Evolutionary conservation across 1,140 invertebrate genomes (phyloP), one percentile per base, ranked within the genome.

Genomic region (Lepidostoma basale): DNA sequence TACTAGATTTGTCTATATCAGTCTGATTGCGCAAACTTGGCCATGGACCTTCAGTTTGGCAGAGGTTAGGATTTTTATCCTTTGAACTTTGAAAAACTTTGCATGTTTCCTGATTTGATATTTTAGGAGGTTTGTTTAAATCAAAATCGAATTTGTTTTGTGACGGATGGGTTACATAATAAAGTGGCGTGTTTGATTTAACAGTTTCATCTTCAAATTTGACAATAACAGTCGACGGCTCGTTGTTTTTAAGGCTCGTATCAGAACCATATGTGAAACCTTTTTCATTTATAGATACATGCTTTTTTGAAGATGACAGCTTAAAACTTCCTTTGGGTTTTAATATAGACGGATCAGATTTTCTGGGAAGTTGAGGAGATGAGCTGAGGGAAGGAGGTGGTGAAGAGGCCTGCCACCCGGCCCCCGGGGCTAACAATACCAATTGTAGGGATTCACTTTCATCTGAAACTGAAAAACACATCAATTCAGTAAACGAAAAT

Each of bases 391-490:
- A 74, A 26, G 69, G 71, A 44, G 70, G 67, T 9, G 70, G 70
- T 26, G 67, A 66, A 9, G 62, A 62, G 1, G 70, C 40, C 40
- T 72, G 67, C 70, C 70, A 72, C 9, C 56, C 67, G 9, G 44
- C 56, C 12, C 62, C 60, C 3, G 70, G 70, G 12, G 70, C 67
- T 25, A 72, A 36, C 25, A 72, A 49, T 9, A 70, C 63, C 72
- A 78, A 52, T 59, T 74, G 76, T 67, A 77, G 52, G 22, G 72
- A 65, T 40, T 69, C 67, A 65, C 74, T 77, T 70, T 78, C 77
- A 69, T 76, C 78, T 79, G 77, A 69, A 77, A 78, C 70, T 74
- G 40, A 47, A 73, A 42, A 12, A 36, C n/a, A n/a, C n/a, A n/a
- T n/a, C n/a, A n/a, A n/a, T n/a, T n/a, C n/a, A n/a, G n/a, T n/a